Conservation (phyloP, 2,113 vertebrate species). For the Neopipo cinnamomea region DNA sequence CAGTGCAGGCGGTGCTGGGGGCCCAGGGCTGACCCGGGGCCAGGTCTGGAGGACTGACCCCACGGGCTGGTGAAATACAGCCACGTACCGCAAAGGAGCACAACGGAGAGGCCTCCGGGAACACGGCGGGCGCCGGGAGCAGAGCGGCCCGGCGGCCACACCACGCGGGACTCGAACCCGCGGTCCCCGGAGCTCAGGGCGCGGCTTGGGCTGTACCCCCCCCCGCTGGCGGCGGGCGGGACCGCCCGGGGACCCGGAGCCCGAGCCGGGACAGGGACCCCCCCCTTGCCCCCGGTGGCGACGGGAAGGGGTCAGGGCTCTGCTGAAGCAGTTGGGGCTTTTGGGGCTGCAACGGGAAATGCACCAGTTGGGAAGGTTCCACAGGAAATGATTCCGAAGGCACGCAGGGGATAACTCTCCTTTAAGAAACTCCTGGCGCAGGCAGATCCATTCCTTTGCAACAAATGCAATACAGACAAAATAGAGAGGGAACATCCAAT, state of each 20-base stretch:
- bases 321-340: accelerated
- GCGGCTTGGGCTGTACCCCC: background rate
- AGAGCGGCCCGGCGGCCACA: accelerated
- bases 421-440: accelerated
- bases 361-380: accelerated
- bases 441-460: background rate
- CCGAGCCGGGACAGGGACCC: no score
- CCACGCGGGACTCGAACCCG: background rate
- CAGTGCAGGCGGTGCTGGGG: accelerated
- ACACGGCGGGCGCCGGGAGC: accelerated
- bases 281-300: no score
- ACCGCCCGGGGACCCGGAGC: background rate
- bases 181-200: accelerated
- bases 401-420: accelerated
- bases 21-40: background rate
- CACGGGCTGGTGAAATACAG: accelerated
- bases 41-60: background rate
- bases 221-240: background rate
- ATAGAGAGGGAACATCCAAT: background rate
- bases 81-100: accelerated
- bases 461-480: background rate
- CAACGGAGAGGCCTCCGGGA: no score
- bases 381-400: accelerated
- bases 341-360: background rate
- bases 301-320: accelerated